Evolutionary conservation across 2,113 vertebrate species (phyloP).

Genomic region (Muntiacus muntjak): DNA sequence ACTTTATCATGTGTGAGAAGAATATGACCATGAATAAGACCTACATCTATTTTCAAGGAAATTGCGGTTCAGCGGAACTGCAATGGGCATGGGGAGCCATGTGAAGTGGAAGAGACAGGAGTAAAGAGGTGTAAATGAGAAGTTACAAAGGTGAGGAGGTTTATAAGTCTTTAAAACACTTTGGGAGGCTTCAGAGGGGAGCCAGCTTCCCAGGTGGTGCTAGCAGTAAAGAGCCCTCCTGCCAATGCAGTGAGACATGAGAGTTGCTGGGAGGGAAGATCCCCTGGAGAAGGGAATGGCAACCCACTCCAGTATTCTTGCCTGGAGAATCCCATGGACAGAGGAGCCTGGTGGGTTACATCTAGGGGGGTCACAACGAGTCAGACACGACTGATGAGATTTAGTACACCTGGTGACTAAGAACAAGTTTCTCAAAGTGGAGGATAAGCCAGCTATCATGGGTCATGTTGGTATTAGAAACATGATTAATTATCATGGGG

Average conservation of each 20-base stretch:
- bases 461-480: not conserved
- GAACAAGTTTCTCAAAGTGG: not conserved
- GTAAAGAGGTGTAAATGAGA: not conserved
- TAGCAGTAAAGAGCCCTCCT: not conserved
- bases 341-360: not conserved
- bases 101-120: not conserved
- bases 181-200: not conserved
- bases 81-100: no score
- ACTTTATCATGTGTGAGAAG: not conserved
- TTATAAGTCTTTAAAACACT: not conserved
- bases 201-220: not conserved
- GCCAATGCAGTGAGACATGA: not conserved
- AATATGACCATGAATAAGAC: not conserved
- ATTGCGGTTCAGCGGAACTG: not conserved
- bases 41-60: not conserved
- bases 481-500: constrained; percentile 53
- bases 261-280: not conserved
- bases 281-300: not conserved
- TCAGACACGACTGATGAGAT: not conserved
- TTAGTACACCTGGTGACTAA: not conserved
- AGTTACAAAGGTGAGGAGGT: not conserved
- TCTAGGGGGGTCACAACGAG: not conserved
- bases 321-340: not conserved
- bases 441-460: not conserved
- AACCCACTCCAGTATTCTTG: not conserved